A percentile compares a stretch with the other conserved stretches of the same genome.
These are phyloP conservation scores for Litoditis marina DNA, from an alignment of 2,888 invertebrate species.

Conservation along the genomic window DNA sequence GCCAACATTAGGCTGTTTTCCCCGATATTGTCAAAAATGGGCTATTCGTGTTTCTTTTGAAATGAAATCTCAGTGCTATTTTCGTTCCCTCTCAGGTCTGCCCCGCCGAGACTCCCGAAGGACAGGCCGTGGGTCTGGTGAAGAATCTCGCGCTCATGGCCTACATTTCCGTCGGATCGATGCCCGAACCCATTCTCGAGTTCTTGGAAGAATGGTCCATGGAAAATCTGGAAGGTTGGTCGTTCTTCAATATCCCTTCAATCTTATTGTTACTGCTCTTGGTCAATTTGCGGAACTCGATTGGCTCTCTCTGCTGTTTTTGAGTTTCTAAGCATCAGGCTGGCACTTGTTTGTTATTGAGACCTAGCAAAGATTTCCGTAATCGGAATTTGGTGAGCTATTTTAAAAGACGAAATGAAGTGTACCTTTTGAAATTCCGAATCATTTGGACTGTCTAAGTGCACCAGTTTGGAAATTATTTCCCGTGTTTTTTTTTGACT, in stretches of 20 bases:
- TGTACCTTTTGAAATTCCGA: background rate
- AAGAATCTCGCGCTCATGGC: slow-evolving; percentile 99
- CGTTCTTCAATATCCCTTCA: no score
- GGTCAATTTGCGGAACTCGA: no score
- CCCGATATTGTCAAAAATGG: no score
- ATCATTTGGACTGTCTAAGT: no score
- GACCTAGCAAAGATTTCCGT: no score
- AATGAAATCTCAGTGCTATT: background rate
- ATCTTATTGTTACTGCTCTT: no score
- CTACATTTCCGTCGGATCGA: slow-evolving; percentile 97
- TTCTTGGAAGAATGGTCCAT: slow-evolving; percentile 99
- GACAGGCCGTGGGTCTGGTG: slow-evolving; percentile 74
- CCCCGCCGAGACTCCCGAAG: slow-evolving; percentile 98
- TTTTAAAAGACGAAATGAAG: background rate
- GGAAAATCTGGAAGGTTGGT: slow-evolving; percentile 84
- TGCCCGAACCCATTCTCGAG: slow-evolving; percentile 97
- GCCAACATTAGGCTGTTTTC: no score
- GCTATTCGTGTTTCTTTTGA: slow-evolving; percentile 2
- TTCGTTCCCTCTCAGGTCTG: slow-evolving; percentile 72
- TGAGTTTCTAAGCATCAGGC: no score
- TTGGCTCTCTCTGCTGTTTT: no score
- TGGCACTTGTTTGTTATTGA: no score
- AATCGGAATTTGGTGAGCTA: no score
- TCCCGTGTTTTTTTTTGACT: background rate
- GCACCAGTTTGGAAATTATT: no score